phyloP scores from a whole-genome alignment of 2,113 vertebrate genomes.

The rabbit (Oryctolagus cuniculus) region DNA sequence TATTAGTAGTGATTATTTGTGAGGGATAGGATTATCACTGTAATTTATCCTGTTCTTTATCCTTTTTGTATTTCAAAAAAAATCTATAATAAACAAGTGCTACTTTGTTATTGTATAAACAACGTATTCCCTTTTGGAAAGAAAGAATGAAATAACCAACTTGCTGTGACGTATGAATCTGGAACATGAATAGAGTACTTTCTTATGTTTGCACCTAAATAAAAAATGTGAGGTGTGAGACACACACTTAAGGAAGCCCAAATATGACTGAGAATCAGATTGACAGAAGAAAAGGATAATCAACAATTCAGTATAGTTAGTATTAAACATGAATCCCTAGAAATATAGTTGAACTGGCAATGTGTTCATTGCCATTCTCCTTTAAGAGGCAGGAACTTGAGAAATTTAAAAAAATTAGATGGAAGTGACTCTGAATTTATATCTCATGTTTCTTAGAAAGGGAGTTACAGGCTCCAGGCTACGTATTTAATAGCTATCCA shows the following conservation, averaged over 20 bases:
- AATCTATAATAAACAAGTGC: neutral
- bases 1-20: slow-evolving; percentile 2
- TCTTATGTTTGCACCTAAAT: neutral
- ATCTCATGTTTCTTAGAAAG: slow-evolving; percentile 40
- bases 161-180: neutral
- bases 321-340: neutral
- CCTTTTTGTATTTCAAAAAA: slow-evolving; percentile 40
- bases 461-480: neutral
- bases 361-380: neutral
- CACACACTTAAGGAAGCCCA: too few relatives aligned
- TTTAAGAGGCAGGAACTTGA: neutral
- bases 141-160: neutral
- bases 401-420: slow-evolving; percentile 8
- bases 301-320: neutral
- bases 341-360: neutral
- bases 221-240: neutral
- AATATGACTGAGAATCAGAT: neutral
- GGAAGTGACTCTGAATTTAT: neutral
- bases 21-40: neutral
- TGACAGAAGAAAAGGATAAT: neutral
- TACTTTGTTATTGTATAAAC: slow-evolving; percentile 26
- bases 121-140: neutral
- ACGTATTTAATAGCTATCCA: neutral
- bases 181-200: neutral
- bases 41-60: neutral